These are phyloP conservation scores for Desmodus rotundus DNA, from an alignment of 2,113 vertebrate species.

Conservation along the genomic window DNA sequence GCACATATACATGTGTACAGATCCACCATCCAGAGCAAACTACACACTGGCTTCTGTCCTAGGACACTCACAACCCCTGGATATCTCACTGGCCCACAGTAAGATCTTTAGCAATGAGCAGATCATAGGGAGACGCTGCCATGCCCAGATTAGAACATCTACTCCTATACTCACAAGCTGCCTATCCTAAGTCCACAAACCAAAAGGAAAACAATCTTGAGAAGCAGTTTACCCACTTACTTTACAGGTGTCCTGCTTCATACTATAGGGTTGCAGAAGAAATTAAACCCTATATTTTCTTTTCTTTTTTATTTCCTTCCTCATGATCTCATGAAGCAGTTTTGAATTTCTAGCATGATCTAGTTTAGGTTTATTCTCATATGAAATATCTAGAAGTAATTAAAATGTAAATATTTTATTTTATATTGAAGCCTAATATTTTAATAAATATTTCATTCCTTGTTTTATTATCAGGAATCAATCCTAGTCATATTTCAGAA, in stretches of 20 bases:
- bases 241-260: background rate
- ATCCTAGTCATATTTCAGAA: background rate
- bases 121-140: background rate
- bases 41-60: background rate
- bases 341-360: background rate
- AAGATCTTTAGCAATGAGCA: background rate
- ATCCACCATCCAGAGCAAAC: background rate
- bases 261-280: background rate
- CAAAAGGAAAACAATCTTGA: background rate
- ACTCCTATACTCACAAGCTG: background rate
- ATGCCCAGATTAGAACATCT: background rate
- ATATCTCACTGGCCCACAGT: background rate
- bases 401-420: background rate
- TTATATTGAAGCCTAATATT: background rate
- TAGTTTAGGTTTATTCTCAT: background rate
- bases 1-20: background rate
- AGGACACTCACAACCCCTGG: background rate
- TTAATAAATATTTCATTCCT: background rate
- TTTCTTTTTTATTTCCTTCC: background rate
- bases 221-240: background rate
- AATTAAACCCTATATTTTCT: background rate
- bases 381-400: background rate
- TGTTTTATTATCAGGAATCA: background rate
- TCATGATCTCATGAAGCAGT: background rate
- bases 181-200: background rate